Evolutionary conservation across 2,113 vertebrate genomes (phyloP), one percentile per base, ranked within the genome.

Genomic region (Oreocharis arfaki): DNA sequence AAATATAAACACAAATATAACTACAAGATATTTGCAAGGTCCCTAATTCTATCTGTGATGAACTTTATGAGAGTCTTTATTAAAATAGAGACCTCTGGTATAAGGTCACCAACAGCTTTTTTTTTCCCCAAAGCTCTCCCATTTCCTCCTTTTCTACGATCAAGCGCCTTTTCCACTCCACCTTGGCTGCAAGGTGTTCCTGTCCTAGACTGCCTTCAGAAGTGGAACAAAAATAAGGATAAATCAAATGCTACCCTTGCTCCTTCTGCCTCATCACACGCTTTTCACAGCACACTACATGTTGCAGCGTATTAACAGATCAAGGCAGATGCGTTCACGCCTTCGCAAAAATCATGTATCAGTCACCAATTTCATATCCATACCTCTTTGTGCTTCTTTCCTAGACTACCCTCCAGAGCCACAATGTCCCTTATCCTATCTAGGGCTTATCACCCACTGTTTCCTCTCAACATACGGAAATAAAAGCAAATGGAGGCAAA

Each of bases 1-100:
- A 96, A 96, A 95, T 70, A 93, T 81, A 96, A 97, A 95, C 81
- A 90, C 83, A 97, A 97, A 94, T 77, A 82, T 67, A 93, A 84
- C 55, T 86, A 91, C 65, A 69, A 89, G 89, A 90, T 90, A 74
- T 46, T 87, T 71, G 42, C 33, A 46, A 49, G 24, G 57, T 63
- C 46, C 80, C 81, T 95, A 95, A 96, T 95, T 95, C 67, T 90
- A 74, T 87, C 69, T 46, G 28, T 65, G 69, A 78, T 82, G 55
- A 92, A 91, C 52, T 92, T 70, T 71, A 83, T 33, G 68, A 86
- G 41, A 82, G 37, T 87, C n/a, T 50, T 52, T 89, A 89, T 92
- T 94, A 93, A 95, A 95, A 92, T 19, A 35, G 64, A 95, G 82
- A 85, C 33, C 59, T 39, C 35, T 41, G 9, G 8, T 26, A 64